Conservation (phyloP, 1,140 invertebrate species). For the Ephestia elutella region DNA sequence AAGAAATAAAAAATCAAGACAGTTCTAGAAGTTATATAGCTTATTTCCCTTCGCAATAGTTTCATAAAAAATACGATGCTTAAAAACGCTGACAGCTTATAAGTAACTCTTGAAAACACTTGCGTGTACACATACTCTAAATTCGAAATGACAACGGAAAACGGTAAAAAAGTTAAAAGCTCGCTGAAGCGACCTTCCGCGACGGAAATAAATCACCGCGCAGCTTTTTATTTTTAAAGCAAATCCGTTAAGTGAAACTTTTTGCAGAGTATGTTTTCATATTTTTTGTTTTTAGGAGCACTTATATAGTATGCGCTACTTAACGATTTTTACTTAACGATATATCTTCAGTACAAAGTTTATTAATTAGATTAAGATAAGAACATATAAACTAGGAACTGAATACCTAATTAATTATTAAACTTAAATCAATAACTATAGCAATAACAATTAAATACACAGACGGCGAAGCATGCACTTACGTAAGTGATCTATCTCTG, state of each 20-base stretch:
- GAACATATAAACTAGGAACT: too few relatives aligned
- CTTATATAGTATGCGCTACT: too few relatives aligned
- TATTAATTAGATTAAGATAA: too few relatives aligned
- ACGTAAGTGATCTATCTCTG: background rate
- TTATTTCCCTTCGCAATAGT: too few relatives aligned
- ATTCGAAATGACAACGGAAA: background rate
- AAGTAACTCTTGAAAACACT: background rate
- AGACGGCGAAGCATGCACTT: background rate
- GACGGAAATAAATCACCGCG: slow-evolving; percentile 7
- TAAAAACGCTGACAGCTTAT: too few relatives aligned
- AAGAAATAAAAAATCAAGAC: too few relatives aligned
- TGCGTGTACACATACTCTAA: background rate
- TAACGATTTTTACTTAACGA: too few relatives aligned
- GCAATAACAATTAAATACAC: background rate
- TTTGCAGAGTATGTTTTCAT: background rate
- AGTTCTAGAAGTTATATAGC: too few relatives aligned
- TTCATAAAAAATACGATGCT: too few relatives aligned
- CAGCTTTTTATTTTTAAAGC: slow-evolving; percentile 1
- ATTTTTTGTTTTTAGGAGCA: background rate
- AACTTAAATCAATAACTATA: background rate
- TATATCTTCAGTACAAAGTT: too few relatives aligned
- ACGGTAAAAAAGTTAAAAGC: slow-evolving; percentile 5
- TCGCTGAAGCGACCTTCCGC: slow-evolving; percentile 3
- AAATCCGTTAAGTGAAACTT: background rate
- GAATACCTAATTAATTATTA: background rate